Base-by-base conservation (phyloP, 2,797 vertebrate genomes). In the Spheniscus humboldti region DNA sequence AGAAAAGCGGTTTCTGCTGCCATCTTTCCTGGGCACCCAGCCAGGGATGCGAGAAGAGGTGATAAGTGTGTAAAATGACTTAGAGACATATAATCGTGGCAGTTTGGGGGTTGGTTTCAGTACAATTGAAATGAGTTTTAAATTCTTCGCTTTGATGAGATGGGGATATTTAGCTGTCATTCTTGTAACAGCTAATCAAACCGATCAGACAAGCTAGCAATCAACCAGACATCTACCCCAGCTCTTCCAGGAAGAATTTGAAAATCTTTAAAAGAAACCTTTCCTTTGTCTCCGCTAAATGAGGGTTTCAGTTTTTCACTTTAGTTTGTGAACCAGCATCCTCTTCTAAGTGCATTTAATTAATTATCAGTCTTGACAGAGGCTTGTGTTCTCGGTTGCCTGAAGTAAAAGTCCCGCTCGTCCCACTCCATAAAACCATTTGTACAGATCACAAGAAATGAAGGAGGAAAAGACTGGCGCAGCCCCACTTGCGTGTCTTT, bases 101-200 rank as follows among this genome's bases (percentile, higher is more conserved):
- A 95, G 90, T 80, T 81, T 72, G 90, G 90, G 83, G 83, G 82
- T 47, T 96, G 95, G 73, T 92, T 94, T 94, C 41, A 35, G 62
- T 84, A 91, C 82, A 94, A 94, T 88, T 86, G 90, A 94, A 96
- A 86, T 62, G 73, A 93, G 83, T 93, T 93, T 90, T 75, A 93
- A 94, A 93, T 81, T 88, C 83, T 86, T 95, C 69, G 2, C 86
- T 95, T 90, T 23, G 91, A 56, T 75, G 88, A 94, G 69, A 83
- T 92, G 86, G 88, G 75, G 88, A 97, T 83, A 88, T 96, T 92
- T 90, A 92, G 87, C 95, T 96, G 96, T 96, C 94, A 90, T 75
- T 57, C 88, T 53, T 94, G 90, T 94, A 94, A 88, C 86, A 96
- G 92, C 90, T 95, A 96, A 93, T 96, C 95, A 93, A 93, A 95